phyloP scores from a whole-genome alignment of 2,888 invertebrate genomes.

The Villa cingulata region DNA sequence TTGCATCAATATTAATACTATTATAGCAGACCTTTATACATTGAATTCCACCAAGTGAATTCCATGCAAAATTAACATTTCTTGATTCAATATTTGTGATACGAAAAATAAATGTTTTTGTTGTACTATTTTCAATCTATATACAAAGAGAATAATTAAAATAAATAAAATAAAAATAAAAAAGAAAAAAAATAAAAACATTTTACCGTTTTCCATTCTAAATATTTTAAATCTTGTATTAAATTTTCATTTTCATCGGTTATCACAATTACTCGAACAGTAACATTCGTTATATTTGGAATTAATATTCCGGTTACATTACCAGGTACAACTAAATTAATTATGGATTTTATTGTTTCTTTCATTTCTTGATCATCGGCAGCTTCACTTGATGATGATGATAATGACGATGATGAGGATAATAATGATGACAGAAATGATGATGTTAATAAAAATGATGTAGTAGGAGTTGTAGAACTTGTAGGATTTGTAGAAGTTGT shows the following conservation, averaged over 20 bases:
- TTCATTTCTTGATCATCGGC: not conserved
- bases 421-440: too few species aligned
- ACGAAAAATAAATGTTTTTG: conserved; percentile 24
- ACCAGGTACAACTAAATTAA: conserved; percentile 18
- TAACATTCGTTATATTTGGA: conserved; percentile 26
- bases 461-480: too few species aligned
- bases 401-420: too few species aligned
- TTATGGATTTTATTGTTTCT: not conserved
- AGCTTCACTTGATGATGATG: too few species aligned
- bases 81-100: conserved; percentile 29
- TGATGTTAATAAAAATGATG: too few species aligned
- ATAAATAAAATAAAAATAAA: not conserved
- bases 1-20: conserved; percentile 7
- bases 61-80: conserved; percentile 23
- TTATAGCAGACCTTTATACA: conserved; percentile 14
- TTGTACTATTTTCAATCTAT: conserved; percentile 31
- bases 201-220: conserved; percentile 35
- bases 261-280: conserved; percentile 30
- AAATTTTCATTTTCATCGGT: conserved; percentile 30
- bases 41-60: conserved; percentile 7
- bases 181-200: not conserved
- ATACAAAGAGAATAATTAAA: not conserved
- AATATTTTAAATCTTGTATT: conserved; percentile 30
- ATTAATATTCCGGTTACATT: conserved; percentile 32
- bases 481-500: not conserved